phyloP scores from a whole-genome alignment of 2,888 invertebrate species.

The Neoaliturus tenellus region DNA sequence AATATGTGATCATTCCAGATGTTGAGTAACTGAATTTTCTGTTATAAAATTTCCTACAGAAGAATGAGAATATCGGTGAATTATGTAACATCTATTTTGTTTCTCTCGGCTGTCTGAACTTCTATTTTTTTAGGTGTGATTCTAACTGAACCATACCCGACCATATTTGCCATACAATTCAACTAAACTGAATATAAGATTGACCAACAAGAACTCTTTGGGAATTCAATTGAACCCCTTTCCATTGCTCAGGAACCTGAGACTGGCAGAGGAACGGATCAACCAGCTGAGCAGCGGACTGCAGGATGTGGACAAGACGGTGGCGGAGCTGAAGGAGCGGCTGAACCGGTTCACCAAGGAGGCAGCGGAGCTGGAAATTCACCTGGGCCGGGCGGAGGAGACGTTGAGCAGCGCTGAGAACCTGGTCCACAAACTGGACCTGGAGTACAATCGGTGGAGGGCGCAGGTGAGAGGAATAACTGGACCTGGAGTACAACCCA shows the following conservation, averaged over 20 bases:
- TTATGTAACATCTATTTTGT: no score
- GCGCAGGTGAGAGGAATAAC: constrained; percentile 74
- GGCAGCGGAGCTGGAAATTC: constrained; percentile 94
- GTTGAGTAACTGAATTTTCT: no score
- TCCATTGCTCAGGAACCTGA: constrained; percentile 79
- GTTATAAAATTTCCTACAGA: no score
- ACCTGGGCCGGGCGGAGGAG: constrained; percentile 84
- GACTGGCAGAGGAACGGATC: constrained; percentile 89
- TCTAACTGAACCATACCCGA: no score
- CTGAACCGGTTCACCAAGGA: constrained; percentile 93
- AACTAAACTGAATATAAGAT: no score
- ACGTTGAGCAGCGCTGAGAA: constrained; percentile 87
- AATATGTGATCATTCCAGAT: no score
- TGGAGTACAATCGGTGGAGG: constrained; percentile 94
- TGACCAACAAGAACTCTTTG: background rate
- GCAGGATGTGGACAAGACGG: constrained; percentile 87
- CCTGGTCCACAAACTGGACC: constrained; percentile 90
- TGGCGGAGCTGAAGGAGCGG: constrained; percentile 85
- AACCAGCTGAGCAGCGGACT: constrained; percentile 85
- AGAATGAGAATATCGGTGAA: no score
- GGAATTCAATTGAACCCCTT: background rate
- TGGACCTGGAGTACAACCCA: background rate
- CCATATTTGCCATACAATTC: no score
- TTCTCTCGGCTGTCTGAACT: no score
- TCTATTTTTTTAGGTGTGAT: no score